Percentiles rank a stretch among this genome's conserved stretches.
Evolutionary conservation across 2,797 vertebrate genomes (phyloP).

Genomic region (Ctenosaura bakeri): DNA sequence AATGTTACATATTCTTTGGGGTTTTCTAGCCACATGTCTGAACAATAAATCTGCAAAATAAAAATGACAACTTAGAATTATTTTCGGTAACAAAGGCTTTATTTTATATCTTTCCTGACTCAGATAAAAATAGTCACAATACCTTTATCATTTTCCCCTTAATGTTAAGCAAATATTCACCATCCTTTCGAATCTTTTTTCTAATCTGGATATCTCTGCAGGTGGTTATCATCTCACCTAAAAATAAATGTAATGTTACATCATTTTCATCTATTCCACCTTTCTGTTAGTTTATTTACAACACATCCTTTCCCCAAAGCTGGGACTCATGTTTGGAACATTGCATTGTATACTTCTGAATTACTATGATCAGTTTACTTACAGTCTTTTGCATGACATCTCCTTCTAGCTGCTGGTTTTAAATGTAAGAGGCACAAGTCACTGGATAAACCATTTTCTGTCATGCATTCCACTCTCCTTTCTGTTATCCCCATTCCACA

Average conservation of each 20-base stretch:
- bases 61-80: slow-evolving; percentile 52
- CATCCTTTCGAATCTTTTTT: slow-evolving; percentile 87
- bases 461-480: slow-evolving; percentile 88
- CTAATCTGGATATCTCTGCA: slow-evolving; percentile 91
- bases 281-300: too few relatives aligned
- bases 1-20: slow-evolving; percentile 94
- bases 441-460: slow-evolving; percentile 82
- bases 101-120: slow-evolving; percentile 37
- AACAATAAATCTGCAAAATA: slow-evolving; percentile 89
- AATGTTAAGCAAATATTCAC: slow-evolving; percentile 90
- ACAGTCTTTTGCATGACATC: slow-evolving; percentile 89
- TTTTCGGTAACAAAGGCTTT: slow-evolving; percentile 29
- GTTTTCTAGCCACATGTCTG: slow-evolving; percentile 88
- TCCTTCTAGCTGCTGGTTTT: slow-evolving; percentile 86
- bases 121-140: slow-evolving; percentile 64
- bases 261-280: slow-evolving; percentile 25
- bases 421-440: slow-evolving; percentile 86
- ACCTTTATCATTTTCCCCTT: slow-evolving; percentile 91
- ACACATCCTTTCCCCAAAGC: too few relatives aligned
- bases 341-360: background rate
- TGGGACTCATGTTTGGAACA: background rate
- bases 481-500: slow-evolving; percentile 90
- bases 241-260: slow-evolving; percentile 60
- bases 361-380: slow-evolving; percentile 73
- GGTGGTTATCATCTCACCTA: slow-evolving; percentile 88